Conservation (phyloP, 2,797 vertebrate genomes). For the Vespertilio murinus region DNA sequence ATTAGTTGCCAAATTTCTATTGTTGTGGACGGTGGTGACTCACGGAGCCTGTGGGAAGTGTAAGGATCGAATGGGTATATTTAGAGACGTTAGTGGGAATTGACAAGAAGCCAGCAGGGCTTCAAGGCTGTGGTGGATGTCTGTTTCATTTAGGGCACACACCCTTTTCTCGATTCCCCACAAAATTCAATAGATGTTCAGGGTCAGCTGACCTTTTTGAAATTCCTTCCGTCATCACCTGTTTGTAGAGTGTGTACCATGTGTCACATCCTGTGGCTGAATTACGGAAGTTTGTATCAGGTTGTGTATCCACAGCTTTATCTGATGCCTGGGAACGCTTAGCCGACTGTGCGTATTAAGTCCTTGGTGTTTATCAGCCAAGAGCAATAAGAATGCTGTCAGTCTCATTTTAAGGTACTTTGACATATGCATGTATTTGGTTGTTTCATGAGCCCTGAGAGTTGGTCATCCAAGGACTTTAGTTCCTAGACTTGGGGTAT, state of each 20-base stretch:
- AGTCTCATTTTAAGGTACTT: too few relatives aligned
- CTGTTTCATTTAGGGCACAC: background rate
- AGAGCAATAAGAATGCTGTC: background rate
- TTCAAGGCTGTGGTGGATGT: background rate
- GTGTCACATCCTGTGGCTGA: background rate
- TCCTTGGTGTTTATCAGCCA: background rate
- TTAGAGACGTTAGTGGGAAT: background rate
- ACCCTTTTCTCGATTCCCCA: background rate
- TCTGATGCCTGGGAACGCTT: background rate
- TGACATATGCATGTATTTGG: fast-evolving
- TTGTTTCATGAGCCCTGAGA: background rate
- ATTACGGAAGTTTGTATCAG: background rate
- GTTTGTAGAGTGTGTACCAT: background rate
- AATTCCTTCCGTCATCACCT: background rate
- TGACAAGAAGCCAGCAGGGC: background rate
- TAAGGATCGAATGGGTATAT: background rate
- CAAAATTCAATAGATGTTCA: background rate
- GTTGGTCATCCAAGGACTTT: background rate
- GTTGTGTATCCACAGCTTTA: background rate
- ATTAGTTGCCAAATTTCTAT: background rate
- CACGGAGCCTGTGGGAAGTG: background rate
- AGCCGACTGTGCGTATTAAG: background rate
- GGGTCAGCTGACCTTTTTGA: background rate
- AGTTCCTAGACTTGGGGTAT: background rate
- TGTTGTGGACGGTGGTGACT: background rate